phyloP scores from a whole-genome alignment of 2,113 vertebrate genomes.

The Anser brachyrhynchus region DNA sequence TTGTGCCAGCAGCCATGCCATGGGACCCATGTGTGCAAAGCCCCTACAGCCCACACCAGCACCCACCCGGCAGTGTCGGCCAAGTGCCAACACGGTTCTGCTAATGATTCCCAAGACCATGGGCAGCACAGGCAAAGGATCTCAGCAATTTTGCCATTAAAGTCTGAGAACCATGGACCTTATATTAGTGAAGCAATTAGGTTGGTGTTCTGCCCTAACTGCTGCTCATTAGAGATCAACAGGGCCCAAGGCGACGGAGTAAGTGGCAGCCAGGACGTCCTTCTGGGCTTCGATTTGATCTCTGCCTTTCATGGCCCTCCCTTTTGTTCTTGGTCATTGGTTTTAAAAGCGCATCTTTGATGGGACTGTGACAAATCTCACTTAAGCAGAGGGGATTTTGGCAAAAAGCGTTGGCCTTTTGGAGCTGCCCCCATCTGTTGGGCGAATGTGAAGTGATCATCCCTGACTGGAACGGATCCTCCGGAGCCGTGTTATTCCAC shows the following conservation, averaged over 20 bases:
- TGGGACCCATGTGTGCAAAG: fast-evolving
- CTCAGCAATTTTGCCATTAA: neutral
- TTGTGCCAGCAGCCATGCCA: neutral
- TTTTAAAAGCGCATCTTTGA: constrained; percentile 1
- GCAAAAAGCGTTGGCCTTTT: neutral
- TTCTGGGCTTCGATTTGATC: constrained; percentile 14
- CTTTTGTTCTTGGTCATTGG: neutral
- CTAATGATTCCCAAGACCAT: neutral
- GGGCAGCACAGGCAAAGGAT: neutral
- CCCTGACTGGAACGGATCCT: constrained; percentile 59
- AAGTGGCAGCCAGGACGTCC: neutral
- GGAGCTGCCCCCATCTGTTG: constrained; percentile 42
- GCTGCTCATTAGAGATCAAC: neutral
- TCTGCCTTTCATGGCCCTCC: constrained; percentile 7
- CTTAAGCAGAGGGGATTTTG: neutral
- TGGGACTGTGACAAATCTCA: neutral
- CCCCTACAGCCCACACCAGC: neutral
- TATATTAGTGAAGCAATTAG: neutral
- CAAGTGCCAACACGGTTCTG: fast-evolving
- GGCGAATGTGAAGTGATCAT: neutral
- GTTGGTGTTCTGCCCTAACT: neutral
- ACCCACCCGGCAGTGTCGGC: fast-evolving
- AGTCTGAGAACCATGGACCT: neutral
- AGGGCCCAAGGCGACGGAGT: neutral
- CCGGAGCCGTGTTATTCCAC: constrained; percentile 25